These are phyloP conservation scores for Odontamblyopus lacepedii DNA, from an alignment of 2,797 vertebrate species.

Conservation along the genomic window DNA sequence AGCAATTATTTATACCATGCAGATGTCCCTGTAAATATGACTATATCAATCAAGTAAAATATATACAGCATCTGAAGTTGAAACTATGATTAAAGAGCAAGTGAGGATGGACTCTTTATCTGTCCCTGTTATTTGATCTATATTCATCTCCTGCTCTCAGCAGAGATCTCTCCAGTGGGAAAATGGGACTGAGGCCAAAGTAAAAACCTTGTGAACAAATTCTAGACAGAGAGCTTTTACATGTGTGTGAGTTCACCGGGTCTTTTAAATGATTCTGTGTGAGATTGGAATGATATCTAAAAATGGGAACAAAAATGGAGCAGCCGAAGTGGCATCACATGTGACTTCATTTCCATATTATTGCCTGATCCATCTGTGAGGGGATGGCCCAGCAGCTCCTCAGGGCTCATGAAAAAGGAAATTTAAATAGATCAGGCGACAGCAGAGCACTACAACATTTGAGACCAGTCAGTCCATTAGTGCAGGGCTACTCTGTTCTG, in stretches of 20 bases:
- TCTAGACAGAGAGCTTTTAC: constrained; percentile 15
- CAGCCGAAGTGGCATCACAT: constrained; percentile 23
- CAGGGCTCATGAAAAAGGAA: constrained; percentile 29
- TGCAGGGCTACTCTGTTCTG: constrained; percentile 26
- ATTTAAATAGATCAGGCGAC: constrained; percentile 42
- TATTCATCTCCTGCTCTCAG: constrained; percentile 36
- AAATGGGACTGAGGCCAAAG: constrained; percentile 31
- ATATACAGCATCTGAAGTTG: constrained; percentile 35
- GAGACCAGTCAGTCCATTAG: constrained; percentile 38
- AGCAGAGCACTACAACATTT: constrained; percentile 28
- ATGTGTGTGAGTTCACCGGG: constrained; percentile 3
- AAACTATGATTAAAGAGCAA: constrained; percentile 24
- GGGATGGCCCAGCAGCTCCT: constrained; percentile 25
- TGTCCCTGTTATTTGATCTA: constrained; percentile 1
- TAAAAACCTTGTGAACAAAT: constrained; percentile 22
- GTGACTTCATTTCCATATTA: constrained; percentile 19
- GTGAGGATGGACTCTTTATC: constrained; percentile 15
- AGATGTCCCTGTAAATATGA: too few relatives aligned
- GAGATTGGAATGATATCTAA: neutral
- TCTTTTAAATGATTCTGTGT: constrained; percentile 2
- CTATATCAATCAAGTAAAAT: neutral
- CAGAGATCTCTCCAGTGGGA: constrained; percentile 24
- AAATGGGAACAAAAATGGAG: constrained; percentile 10
- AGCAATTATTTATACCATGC: neutral
- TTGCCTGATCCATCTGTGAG: neutral